Evolutionary conservation across 2,888 invertebrate species (phyloP), one percentile per base, ranked within the genome.

Genomic region (Horisme vitalbata): DNA sequence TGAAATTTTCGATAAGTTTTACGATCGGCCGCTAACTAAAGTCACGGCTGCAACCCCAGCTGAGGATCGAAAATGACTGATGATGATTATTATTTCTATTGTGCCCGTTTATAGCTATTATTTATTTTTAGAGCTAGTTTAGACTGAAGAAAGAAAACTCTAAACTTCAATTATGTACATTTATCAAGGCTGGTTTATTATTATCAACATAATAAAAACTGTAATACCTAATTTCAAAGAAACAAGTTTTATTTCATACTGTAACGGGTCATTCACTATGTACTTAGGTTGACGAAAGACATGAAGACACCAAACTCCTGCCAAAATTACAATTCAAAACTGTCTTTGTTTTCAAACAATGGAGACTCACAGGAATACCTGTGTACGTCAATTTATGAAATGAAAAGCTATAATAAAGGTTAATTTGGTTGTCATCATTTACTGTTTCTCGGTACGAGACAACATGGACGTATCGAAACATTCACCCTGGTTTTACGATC

Each of bases 401-500:
- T 52, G 41, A 52, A 54, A 57, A 39, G 54, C 56, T 55, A 65
- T 65, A 67, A 74, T 75, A 74, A 78, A 81, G 72, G 78, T 79
- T 79, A 79, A 82, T 83, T 79, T 76, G 68, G 70, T 68, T 66
- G 73, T 63, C 74, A 71, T 78, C n/a, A n/a, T n/a, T n/a, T 68
- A 75, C 68, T 6, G 67, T 65, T 78, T 77, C 79, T 79, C 62
- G 59, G 75, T 75, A 74, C 63, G 68, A 73, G 60, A 46, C 75
- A 78, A 75, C 73, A 68, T 61, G 68, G 66, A 72, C 75, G 75
- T 80, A 78, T 79, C 68, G 79, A 77, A 75, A 52, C 82, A 64
- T 84, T 85, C 83, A 80, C 78, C 82, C 68, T 47, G 37, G 51
- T 62, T 83, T 84, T 82, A 83, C 68, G 78, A 80, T 55, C 68